Percentiles rank a stretch among this genome's conserved stretches.
phyloP scores from a whole-genome alignment of 2,113 vertebrate species.

The Calonectris borealis region DNA sequence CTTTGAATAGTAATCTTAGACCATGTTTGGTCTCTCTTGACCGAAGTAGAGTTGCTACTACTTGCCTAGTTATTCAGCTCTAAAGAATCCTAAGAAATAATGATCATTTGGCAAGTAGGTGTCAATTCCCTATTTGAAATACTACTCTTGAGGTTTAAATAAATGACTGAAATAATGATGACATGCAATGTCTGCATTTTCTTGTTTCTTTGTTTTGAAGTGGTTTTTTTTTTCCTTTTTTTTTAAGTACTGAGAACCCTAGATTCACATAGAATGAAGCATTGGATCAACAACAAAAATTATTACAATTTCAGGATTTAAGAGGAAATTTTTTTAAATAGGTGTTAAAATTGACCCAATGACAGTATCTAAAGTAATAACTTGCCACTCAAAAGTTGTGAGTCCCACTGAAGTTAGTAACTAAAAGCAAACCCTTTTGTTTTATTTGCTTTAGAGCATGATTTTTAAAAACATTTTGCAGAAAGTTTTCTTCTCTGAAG shows the following conservation, averaged over 20 bases:
- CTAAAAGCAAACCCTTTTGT: neutral
- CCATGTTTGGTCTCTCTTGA: neutral
- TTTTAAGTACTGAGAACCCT: neutral
- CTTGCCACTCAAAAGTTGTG: neutral
- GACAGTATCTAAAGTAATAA: neutral
- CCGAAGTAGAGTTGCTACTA: neutral
- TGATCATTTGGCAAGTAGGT: neutral
- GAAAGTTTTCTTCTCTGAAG: neutral
- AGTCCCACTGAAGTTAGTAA: neutral
- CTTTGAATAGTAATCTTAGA: neutral
- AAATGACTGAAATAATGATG: neutral
- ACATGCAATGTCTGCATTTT: neutral
- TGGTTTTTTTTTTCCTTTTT: rapidly evolving
- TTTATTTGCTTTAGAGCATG: neutral
- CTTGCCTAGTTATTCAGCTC: neutral
- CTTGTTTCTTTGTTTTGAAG: neutral
- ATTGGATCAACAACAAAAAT: neutral
- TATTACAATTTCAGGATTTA: neutral
- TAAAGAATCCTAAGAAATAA: neutral
- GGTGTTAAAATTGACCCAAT: neutral
- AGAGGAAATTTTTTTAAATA: neutral
- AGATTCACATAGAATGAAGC: neutral
- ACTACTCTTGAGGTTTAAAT: neutral
- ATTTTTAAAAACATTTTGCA: neutral
- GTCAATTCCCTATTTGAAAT: neutral